These are phyloP conservation scores for Thunnus albacares DNA, from an alignment of 2,797 vertebrate genomes.

Conservation along the genomic window DNA sequence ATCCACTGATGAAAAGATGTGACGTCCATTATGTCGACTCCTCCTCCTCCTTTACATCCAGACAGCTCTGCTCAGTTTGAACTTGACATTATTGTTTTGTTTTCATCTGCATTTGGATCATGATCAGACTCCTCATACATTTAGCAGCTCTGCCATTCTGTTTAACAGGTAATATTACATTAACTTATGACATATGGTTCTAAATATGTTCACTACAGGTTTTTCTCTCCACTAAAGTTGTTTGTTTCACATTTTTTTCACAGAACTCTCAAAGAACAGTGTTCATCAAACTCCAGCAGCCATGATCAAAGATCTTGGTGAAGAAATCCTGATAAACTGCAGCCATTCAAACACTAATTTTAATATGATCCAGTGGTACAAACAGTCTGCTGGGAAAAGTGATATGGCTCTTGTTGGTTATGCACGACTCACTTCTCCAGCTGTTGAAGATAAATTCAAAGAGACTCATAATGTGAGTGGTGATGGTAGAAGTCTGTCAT, in stretches of 20 bases:
- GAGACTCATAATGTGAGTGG: conserved; percentile 40
- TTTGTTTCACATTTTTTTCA: no score
- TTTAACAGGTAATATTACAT: conserved; percentile 51
- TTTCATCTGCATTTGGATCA: conserved; percentile 17
- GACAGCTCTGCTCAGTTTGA: neutral
- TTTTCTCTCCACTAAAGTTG: neutral
- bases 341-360: conserved; percentile 35
- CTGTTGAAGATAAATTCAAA: conserved; percentile 22
- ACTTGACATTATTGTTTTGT: neutral
- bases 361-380: conserved; percentile 62
- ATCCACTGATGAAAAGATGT: neutral
- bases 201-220: neutral
- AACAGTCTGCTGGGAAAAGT: conserved; percentile 29
- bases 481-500: conserved; percentile 18
- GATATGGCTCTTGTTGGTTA: conserved; percentile 51
- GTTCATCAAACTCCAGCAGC: no score
- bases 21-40: neutral
- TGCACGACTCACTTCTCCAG: neutral
- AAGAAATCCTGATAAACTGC: conserved; percentile 46
- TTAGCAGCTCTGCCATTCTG: conserved; percentile 42
- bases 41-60: conserved; percentile 2
- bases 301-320: neutral
- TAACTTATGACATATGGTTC: neutral
- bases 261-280: no score
- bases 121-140: conserved; percentile 40